Evolutionary conservation across 1,140 invertebrate species (phyloP).

Genomic region (Anastrepha ludens): DNA sequence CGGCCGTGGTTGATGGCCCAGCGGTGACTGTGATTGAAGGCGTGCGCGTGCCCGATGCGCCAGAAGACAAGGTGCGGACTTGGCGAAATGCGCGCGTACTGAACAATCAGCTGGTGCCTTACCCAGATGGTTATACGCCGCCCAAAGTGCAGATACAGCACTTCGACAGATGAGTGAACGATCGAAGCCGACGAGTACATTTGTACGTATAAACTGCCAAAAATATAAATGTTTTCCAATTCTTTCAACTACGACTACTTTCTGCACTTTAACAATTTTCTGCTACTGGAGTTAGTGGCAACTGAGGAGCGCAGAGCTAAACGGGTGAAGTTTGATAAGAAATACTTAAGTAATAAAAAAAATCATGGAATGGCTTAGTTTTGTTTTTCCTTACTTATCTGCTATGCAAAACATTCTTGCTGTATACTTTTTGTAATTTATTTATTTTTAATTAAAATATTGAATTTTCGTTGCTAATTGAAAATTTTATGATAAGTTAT

Average conservation of each 20-base stretch:
- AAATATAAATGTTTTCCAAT: not conserved
- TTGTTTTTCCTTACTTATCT: too few species aligned
- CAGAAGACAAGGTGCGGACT: constrained; percentile 83
- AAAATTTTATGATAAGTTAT: not conserved
- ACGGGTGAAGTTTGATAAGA: too few species aligned
- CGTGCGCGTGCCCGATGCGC: constrained; percentile 86
- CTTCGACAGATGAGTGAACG: constrained; percentile 65
- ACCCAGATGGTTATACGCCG: constrained; percentile 80
- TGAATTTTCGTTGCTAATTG: not conserved
- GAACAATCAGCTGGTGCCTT: constrained; percentile 84
- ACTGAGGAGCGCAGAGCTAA: too few species aligned
- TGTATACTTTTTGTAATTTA: constrained; percentile 17
- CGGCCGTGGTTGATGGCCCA: constrained; percentile 67
- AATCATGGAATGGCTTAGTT: too few species aligned
- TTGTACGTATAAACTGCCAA: not conserved
- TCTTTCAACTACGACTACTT: not conserved
- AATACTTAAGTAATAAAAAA: too few species aligned
- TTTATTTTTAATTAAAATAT: not conserved
- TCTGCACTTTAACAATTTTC: too few species aligned
- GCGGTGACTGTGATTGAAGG: constrained; percentile 83
- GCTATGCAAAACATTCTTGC: not conserved
- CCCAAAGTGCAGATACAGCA: constrained; percentile 75
- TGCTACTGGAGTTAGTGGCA: too few species aligned
- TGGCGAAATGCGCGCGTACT: constrained; percentile 92
- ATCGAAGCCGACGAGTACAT: constrained; percentile 9